Conservation (phyloP, 2,888 invertebrate species). For the Drosophila mulleri region DNA sequence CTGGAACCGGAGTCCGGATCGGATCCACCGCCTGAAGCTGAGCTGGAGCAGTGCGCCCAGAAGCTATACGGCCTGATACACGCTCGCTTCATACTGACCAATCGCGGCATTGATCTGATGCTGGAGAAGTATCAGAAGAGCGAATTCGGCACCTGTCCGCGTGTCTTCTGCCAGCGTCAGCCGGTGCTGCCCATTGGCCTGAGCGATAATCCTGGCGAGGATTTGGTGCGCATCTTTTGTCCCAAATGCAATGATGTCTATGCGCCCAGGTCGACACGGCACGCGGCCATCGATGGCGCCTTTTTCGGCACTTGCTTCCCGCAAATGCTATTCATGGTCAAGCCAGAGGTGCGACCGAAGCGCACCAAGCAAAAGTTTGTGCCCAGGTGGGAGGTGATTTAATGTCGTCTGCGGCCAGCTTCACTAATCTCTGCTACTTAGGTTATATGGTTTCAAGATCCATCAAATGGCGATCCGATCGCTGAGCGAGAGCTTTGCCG, state of each 20-base stretch:
- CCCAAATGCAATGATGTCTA: constrained; percentile 99
- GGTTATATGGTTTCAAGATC: constrained; percentile 68
- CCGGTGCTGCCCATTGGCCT: constrained; percentile 98
- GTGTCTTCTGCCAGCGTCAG: constrained; percentile 99
- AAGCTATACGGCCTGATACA: constrained; percentile 99
- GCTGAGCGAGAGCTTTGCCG: background rate
- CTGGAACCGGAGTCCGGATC: constrained; percentile 90
- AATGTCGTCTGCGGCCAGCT: background rate
- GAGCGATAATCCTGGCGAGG: constrained; percentile 99
- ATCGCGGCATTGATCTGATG: constrained; percentile 99
- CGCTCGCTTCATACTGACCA: constrained; percentile 99
- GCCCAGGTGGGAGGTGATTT: constrained; percentile 90
- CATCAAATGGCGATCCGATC: constrained; percentile 54
- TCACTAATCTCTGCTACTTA: constrained; percentile 9
- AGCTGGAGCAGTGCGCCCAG: constrained; percentile 99
- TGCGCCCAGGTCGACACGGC: constrained; percentile 97
- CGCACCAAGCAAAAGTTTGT: constrained; percentile 98
- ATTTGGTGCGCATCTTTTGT: constrained; percentile 99
- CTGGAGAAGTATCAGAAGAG: constrained; percentile 99
- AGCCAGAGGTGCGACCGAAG: constrained; percentile 99
- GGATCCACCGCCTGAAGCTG: constrained; percentile 97
- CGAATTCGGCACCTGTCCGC: constrained; percentile 98
- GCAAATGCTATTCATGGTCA: constrained; percentile 99
- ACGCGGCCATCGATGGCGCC: constrained; percentile 99
- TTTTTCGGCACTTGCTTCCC: constrained; percentile 99